Evolutionary conservation across 2,113 vertebrate genomes (phyloP).

Genomic region (Datnioides undecimradiatus): DNA sequence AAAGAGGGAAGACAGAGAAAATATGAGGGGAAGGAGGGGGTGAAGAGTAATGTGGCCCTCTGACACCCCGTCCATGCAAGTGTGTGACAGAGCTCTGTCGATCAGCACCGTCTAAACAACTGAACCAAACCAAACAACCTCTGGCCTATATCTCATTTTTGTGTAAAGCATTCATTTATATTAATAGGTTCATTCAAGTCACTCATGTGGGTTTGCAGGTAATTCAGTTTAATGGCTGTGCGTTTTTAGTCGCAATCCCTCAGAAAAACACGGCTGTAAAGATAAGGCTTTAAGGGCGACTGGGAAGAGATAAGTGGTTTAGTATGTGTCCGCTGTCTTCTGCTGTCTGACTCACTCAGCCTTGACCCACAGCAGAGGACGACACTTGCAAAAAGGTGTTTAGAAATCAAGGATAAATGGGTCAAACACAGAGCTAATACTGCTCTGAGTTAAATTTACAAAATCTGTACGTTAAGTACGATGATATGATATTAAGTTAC

Average conservation of each 20-base stretch:
- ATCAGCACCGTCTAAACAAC: not conserved
- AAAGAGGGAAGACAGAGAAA: not conserved
- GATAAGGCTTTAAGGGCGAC: constrained; percentile 74
- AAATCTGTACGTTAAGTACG: not conserved
- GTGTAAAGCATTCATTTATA: not conserved
- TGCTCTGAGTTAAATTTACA: not conserved
- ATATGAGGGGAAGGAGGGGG: constrained; percentile 17
- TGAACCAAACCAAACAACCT: not conserved
- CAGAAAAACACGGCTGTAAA: constrained; percentile 83
- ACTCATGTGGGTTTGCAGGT: constrained; percentile 36
- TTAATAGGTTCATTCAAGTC: not conserved
- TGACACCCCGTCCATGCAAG: constrained; percentile 9
- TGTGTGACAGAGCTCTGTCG: not conserved
- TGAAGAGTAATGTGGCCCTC: constrained; percentile 65
- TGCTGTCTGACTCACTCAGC: constrained; percentile 56
- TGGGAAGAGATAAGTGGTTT: constrained; percentile 61
- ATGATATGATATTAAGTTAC: not conserved
- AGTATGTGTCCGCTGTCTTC: constrained; percentile 50
- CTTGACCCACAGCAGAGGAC: constrained; percentile 72
- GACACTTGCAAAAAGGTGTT: not conserved
- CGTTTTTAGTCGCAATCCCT: constrained; percentile 65
- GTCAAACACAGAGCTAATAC: not conserved
- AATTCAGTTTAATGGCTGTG: constrained; percentile 64
- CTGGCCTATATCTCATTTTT: not conserved
- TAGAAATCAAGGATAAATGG: constrained; percentile 18